Base-by-base conservation (phyloP, 2,797 vertebrate species). In the Choloepus didactylus region DNA sequence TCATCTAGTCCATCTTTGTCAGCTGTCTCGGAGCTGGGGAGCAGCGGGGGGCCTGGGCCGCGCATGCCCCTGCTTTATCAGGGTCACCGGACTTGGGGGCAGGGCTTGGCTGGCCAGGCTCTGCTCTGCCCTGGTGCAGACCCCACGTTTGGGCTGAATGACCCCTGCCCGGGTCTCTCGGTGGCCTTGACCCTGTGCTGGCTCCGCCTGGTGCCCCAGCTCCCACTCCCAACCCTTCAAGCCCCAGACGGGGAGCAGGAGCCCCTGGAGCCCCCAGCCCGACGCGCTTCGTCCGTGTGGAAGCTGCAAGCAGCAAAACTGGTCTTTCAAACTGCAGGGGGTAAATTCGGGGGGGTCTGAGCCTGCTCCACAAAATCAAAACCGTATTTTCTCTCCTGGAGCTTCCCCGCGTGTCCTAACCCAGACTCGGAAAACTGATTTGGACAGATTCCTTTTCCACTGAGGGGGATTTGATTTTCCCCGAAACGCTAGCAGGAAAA, bases 301-400 rank as follows among this genome's bases (percentile, higher is more conserved):
- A 54, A 54, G 54, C 16, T 3, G 54, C 54, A 54, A 18, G 54
- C 54, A 15, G 51, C 51, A 54, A 54, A 54, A 54, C 56, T 8
- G 7, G 56, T 21, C 56, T 56, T 16, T 88, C 16, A 8, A 94
- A 64, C 91, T 6, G 1, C 18, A 19, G 41, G 89, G 82, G 86
- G 83, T 56, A 35, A 60, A 84, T 64, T 77, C 2, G 11, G 51
- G 84, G 84, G 72, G 31, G 51, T 80, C 66, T 76, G 11, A 0
- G 56, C 64, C 59, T 19, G 77, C 29, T 85, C 60, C 80, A 75
- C 60, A 83, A 95, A 94, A 95, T 94, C 91, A 92, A 95, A 97
- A 95, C 83, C 82, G 82, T 25, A 75, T 91, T 96, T 88, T 81
- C 60, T 95, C 38, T 93, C 79, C 66, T 49, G 87, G 91, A 95